Evolutionary conservation across 1,140 invertebrate genomes (phyloP), one percentile per base, ranked within the genome.

Genomic region (Limonius californicus): DNA sequence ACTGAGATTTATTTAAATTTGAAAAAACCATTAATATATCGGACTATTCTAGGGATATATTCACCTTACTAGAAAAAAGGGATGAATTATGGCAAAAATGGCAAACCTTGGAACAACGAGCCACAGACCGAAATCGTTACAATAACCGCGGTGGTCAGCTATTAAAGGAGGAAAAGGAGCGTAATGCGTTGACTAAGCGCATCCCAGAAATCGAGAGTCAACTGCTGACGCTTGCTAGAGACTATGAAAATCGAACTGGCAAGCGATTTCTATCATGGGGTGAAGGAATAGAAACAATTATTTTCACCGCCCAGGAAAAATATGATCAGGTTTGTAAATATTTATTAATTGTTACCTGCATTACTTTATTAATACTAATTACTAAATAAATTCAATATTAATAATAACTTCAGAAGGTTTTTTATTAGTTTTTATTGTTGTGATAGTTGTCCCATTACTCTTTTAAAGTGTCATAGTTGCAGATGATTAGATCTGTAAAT

Each of bases 91-190:
- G 86, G 83, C 73, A 80, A 6, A 84, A 88, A 69, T 85, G 88
- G 81, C 80, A 82, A 19, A 84, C 89, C 18, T 71, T 92, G 7
- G 86, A 90, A 62, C 81, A 82, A 55, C 86, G 87, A 66, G 86
- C 87, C 0, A 83, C 83, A 18, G 88, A 92, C 72, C 89, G 90
- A 0, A 86, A 88, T 64, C 82, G 92, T 1, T 92, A 89, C 71
- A 86, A 91, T 61, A 93, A 94, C 77, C 83, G 92, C 43, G 91
- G 91, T 4, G 91, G 92, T 0, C 87, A 90, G 65, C 78, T 95
- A 7, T 76, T 95, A 0, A 81, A 83, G 20, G 92, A 95, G 73
- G 92, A 95, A 76, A 92, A 89, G 67, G 88, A 91, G 68, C 80
- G 91, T 8, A 94, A 91, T 71, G 74, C 77, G 2, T 82, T 87